Evolutionary conservation across 2,888 invertebrate genomes (phyloP), one percentile per base, ranked within the genome.

Genomic region (Ennomos erosarius): DNA sequence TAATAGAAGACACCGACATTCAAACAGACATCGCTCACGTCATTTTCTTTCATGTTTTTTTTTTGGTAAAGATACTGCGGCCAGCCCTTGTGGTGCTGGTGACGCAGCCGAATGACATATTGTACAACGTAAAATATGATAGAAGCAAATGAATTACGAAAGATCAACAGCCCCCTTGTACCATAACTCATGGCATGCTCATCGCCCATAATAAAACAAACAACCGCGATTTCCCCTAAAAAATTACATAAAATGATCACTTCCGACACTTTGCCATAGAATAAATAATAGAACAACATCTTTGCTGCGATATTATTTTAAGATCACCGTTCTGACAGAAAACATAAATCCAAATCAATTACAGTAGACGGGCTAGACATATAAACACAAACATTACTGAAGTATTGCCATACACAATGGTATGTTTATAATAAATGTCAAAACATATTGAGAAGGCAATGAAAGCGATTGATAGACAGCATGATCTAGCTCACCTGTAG

Each of bases 291-390:
- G 26, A 6, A 26, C 26, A 4, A 26, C 5, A 26, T 26, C 26
- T 26, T 26, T 6, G 6, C 6, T 26, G 26, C 26, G 0, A 43
- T 26, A 43, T 33, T 43, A 13, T 45, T 49, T 44, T 8, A 48
- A 36, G 47, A 42, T 47, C 12, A 13, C 33, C 10, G 43, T 43
- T 43, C 46, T 55, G 55, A 46, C 46, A 42, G 40, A 50, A 59
- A 39, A 43, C 38, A 52, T 59, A 60, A 39, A 51, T 55, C 33
- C 16, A 39, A 51, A 44, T 51, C 55, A 55, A 55, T 55, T 60
- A 54, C 16, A 9, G 26, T 36, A 37, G 42, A 48, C 4, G 10
- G 16, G 39, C 39, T 52, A 39, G 51, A 60, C 59, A 45, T 58
- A 40, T 58, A 35, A 58, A 49, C 45, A 46, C 26, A 59, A 59